Evolutionary conservation across 2,888 invertebrate species (phyloP), one percentile per base, ranked within the genome.

Genomic region (Yponomeuta malinellus): DNA sequence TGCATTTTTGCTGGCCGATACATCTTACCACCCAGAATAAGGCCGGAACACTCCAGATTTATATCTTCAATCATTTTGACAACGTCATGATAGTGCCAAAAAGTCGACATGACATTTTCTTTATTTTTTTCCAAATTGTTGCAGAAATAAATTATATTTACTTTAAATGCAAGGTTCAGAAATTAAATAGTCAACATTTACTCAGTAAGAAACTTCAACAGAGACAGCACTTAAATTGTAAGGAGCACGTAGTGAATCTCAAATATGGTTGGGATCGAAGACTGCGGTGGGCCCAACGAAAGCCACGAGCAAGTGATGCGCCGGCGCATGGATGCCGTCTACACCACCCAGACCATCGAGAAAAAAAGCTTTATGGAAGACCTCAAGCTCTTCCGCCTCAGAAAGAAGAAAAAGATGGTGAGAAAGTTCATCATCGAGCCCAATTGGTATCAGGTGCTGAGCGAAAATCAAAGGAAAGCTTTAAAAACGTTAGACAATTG

Each of bases 381-480:
- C 68, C 84, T 91, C n/a, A 84, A 81, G 70, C 77, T 79, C 69
- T 72, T 81, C 48, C 84, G 91, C 4, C 77, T 79, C 9, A 85
- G 80, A 73, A 65, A 73, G 10, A 63, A 83, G 8, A 77, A 75
- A 71, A 74, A 63, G 12, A 2, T 72, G 9, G 2, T 67, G 31
- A 6, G 43, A 67, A 64, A 64, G 64, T 31, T 64, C 64, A 37
- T 78, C 1, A 78, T 89, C 9, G 92, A 91, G 1, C 90, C 92
- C 0, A 79, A 73, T 10, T 92, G 92, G 92, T 88, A 90, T 72
- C 90, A 91, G 75, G 84, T 85, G 1, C 81, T 92, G 9, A 90
- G 91, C 73, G 86, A 83, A 3, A 78, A 78, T 4, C 92, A 92
- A 77, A 81, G 85, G 73, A 69, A 71, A 6, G 84, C 87, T 2